These are phyloP conservation scores for Lithophane semibrunnea DNA, from an alignment of 2,888 invertebrate species.

Conservation along the genomic window DNA sequence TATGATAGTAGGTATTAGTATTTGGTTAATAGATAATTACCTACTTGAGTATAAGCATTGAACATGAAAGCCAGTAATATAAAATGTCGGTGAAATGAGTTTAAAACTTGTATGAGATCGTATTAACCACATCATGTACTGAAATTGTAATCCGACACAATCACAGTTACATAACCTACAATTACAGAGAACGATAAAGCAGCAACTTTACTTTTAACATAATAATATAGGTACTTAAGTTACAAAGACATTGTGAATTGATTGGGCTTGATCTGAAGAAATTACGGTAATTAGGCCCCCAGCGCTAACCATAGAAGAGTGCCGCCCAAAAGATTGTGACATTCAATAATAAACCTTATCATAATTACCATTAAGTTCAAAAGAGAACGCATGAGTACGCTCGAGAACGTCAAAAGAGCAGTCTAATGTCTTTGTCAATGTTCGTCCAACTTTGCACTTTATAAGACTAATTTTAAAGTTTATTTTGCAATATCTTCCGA, in stretches of 20 bases:
- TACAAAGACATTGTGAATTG: not conserved
- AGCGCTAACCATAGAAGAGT: not conserved
- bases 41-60: constrained; percentile 35
- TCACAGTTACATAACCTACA: constrained; percentile 67
- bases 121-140: constrained; percentile 49
- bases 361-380: not conserved
- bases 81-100: constrained; percentile 17
- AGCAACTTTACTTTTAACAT: constrained; percentile 39
- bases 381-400: not conserved
- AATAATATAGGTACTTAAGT: constrained; percentile 18
- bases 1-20: constrained; percentile 9
- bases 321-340: not conserved
- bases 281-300: not conserved
- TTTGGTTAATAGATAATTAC: constrained; percentile 17
- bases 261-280: constrained; percentile 1
- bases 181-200: constrained; percentile 48
- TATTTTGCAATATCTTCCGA: not conserved
- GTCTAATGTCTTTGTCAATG: not conserved
- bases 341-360: constrained; percentile 5
- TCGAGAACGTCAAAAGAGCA: not conserved
- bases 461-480: not conserved
- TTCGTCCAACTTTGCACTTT: constrained; percentile 1
- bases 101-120: constrained; percentile 39
- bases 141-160: constrained; percentile 61
- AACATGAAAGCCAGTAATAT: not conserved